Percentiles rank a stretch among this genome's conserved stretches.
Conservation (phyloP, 2,888 invertebrate species). For the Lasioglossum leucozonium region DNA sequence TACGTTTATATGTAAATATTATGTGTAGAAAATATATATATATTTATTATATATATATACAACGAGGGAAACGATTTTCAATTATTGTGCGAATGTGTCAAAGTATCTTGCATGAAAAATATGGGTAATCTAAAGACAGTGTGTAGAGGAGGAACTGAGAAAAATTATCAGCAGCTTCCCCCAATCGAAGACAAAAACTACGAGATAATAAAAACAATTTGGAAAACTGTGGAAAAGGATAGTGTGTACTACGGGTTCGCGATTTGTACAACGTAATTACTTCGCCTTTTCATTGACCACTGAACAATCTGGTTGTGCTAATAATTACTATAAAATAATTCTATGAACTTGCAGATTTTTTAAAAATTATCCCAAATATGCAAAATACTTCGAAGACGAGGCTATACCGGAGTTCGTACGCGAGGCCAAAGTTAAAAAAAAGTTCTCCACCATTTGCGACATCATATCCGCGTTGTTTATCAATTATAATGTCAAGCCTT, state of each 20-base stretch:
- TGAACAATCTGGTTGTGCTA: background rate
- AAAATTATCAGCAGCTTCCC: background rate
- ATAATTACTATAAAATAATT: background rate
- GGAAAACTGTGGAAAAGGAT: conserved; percentile 22
- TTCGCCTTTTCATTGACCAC: background rate
- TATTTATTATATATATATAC: background rate
- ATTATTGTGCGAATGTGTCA: background rate
- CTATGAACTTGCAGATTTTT: conserved; percentile 15
- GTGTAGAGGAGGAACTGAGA: background rate
- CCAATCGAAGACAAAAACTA: background rate
- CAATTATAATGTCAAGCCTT: conserved; percentile 12
- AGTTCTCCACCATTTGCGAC: conserved; percentile 26
- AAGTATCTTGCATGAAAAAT: background rate
- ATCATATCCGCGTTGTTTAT: conserved; percentile 9
- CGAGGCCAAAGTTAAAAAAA: conserved; percentile 42
- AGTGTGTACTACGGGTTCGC: conserved; percentile 24
- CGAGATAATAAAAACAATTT: conserved; percentile 16
- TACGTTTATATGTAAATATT: background rate
- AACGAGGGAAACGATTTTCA: conserved; percentile 14
- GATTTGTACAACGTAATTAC: conserved; percentile 31
- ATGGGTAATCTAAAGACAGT: conserved; percentile 11
- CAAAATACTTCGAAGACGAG: conserved; percentile 32
- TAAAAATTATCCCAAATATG: conserved; percentile 36
- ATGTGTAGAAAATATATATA: background rate
- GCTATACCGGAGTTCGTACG: conserved; percentile 29